A percentile compares a stretch with the other conserved stretches of the same genome.
Evolutionary conservation across 2,797 vertebrate species (phyloP).

Genomic region (Galaxias olidus): DNA sequence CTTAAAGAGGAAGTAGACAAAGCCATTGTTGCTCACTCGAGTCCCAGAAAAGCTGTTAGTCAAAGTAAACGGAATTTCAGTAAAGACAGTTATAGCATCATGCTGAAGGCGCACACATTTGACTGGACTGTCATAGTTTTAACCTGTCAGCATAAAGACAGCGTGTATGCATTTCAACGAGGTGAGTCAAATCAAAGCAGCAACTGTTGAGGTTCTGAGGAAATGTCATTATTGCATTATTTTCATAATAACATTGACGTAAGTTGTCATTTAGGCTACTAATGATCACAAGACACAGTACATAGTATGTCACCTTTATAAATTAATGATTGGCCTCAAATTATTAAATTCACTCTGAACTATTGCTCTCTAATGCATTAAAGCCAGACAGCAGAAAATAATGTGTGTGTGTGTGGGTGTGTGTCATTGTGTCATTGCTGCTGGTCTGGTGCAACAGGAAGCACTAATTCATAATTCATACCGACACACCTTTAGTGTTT

Average conservation of each 20-base stretch:
- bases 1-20: too few species aligned
- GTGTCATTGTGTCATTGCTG: conserved; percentile 1
- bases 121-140: conserved; percentile 85
- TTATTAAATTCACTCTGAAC: background rate
- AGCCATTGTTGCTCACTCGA: too few species aligned
- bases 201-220: background rate
- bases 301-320: too few species aligned
- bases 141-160: conserved; percentile 87
- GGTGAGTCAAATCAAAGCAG: conserved; percentile 61
- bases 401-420: background rate
- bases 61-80: too few species aligned
- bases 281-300: too few species aligned
- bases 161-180: conserved; percentile 82
- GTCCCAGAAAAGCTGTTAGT: too few species aligned
- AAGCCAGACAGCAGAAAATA: too few species aligned
- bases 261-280: background rate
- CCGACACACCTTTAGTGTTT: background rate
- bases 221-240: background rate
- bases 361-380: too few species aligned
- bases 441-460: background rate
- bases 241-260: too few species aligned
- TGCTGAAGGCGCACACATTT: conserved; percentile 22
- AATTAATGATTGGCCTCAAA: background rate
- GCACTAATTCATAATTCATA: background rate
- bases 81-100: background rate